Conservation (phyloP, 2,797 vertebrate species). For the Rhabdomys pumilio region DNA sequence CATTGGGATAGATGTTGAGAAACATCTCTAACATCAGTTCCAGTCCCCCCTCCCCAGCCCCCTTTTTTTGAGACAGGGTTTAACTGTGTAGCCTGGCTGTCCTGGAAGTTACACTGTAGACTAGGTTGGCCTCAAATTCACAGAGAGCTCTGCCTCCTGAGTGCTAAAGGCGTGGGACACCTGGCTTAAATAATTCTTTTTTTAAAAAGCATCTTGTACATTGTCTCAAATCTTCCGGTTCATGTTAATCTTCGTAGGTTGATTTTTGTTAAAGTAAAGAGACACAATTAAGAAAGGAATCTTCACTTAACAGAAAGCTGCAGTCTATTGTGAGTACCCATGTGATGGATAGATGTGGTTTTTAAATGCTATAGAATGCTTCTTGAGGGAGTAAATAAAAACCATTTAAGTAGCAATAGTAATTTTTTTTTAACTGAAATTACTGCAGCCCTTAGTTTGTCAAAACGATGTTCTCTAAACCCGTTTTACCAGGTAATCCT, state of each 20-base stretch:
- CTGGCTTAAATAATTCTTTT: neutral
- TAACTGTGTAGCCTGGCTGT: neutral
- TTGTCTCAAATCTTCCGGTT: slow-evolving; percentile 28
- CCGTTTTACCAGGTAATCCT: slow-evolving; percentile 20
- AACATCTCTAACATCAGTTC: slow-evolving; percentile 14
- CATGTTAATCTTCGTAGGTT: slow-evolving; percentile 35
- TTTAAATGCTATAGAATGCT: slow-evolving; percentile 67
- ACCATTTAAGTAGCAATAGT: slow-evolving; percentile 45
- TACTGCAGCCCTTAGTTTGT: neutral
- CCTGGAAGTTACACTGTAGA: neutral
- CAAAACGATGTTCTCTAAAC: neutral
- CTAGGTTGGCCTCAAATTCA: neutral
- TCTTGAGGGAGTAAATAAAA: slow-evolving; percentile 49
- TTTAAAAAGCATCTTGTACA: neutral
- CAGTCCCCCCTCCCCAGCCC: neutral
- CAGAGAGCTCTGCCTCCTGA: neutral
- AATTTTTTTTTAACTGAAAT: slow-evolving; percentile 48
- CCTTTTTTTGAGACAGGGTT: neutral
- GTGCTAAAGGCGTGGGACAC: neutral
- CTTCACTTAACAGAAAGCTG: slow-evolving; percentile 39
- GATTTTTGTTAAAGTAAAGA: slow-evolving; percentile 40
- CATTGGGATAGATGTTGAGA: neutral
- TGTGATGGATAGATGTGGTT: slow-evolving; percentile 14
- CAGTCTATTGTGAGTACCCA: neutral
- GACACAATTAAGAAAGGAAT: slow-evolving; percentile 23